Conservation (phyloP, 2,113 vertebrate genomes). For the Hemicordylus capensis region DNA sequence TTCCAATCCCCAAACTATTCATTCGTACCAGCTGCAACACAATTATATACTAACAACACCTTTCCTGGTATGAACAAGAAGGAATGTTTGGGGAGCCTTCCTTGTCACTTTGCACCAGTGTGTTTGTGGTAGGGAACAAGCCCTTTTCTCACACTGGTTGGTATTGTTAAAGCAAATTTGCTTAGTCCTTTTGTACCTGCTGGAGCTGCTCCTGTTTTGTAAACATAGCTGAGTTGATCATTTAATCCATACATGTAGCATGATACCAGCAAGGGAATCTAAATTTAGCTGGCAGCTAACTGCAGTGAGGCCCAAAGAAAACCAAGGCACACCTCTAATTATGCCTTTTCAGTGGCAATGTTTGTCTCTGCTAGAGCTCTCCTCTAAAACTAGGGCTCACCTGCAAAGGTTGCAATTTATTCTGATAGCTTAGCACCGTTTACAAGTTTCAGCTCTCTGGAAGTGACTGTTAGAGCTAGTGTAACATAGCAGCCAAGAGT, state of each 20-base stretch:
- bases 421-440: neutral
- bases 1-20: neutral
- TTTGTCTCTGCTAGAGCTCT: neutral
- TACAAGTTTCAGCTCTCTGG: neutral
- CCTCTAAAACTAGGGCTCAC: neutral
- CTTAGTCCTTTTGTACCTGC: neutral
- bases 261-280: neutral
- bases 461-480: neutral
- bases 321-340: neutral
- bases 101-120: neutral
- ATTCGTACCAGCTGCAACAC: neutral
- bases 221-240: neutral
- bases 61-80: neutral
- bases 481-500: neutral
- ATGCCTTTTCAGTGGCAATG: neutral
- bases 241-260: neutral
- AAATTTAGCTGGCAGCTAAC: neutral
- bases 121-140: neutral
- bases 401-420: neutral
- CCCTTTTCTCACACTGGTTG: neutral
- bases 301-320: constrained; percentile 1
- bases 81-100: neutral
- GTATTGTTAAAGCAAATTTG: neutral
- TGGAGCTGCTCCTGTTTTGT: neutral
- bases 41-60: neutral